Conservation (phyloP, 1,140 invertebrate genomes). For the Leptopilina clavipes region DNA sequence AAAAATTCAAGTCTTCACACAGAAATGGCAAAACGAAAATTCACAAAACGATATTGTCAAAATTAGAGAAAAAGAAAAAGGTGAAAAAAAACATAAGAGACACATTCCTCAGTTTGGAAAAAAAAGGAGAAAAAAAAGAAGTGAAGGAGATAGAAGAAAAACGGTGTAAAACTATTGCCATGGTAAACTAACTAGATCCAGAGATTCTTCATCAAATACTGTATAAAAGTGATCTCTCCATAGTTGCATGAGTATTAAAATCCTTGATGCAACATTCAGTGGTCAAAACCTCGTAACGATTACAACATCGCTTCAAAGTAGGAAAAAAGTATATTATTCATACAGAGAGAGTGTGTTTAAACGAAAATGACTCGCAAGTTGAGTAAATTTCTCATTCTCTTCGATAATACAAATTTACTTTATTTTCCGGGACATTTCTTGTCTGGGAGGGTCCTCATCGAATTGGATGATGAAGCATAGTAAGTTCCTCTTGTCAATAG, state of each 20-base stretch:
- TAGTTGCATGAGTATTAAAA: not conserved
- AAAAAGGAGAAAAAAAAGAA: conserved; percentile 1
- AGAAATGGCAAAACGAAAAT: conserved; percentile 36
- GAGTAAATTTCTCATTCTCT: conserved; percentile 93
- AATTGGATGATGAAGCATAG: conserved; percentile 92
- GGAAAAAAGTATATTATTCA: not conserved
- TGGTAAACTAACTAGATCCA: conserved; percentile 32
- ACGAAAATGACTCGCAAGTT: conserved; percentile 87
- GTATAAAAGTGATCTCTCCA: too few relatives aligned
- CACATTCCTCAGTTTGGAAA: conserved; percentile 8
- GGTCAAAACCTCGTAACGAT: conserved; percentile 49
- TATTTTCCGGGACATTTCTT: conserved; percentile 95
- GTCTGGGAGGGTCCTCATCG: conserved; percentile 91
- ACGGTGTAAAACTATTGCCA: not conserved
- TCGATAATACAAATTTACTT: conserved; percentile 93
- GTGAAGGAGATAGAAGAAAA: conserved; percentile 34
- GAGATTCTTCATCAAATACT: too few relatives aligned
- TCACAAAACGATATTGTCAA: conserved; percentile 25
- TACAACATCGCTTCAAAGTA: conserved; percentile 35
- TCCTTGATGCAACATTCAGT: conserved; percentile 27
- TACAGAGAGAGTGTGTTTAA: not conserved
- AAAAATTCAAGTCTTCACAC: conserved; percentile 23
- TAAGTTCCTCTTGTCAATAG: conserved; percentile 72
- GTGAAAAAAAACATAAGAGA: not conserved
- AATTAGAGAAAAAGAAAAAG: not conserved